A percentile compares a stretch with the other conserved stretches of the same genome.
phyloP scores from a whole-genome alignment of 1,140 invertebrate species.

The Eufriesea mexicana region DNA sequence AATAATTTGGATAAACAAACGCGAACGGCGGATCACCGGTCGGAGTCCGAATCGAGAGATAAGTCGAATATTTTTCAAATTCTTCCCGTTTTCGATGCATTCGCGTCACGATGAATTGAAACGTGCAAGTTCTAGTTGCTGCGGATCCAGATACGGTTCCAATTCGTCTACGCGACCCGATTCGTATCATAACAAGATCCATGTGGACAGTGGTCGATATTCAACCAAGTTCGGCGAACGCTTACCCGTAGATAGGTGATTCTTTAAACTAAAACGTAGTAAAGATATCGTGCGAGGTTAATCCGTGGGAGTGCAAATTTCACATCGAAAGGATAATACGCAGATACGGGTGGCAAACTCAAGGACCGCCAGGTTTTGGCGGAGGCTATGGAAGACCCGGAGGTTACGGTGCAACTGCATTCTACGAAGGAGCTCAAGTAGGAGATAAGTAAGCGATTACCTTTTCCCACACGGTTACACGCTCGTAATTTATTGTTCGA shows the following conservation, averaged over 20 bases:
- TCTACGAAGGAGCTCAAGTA: slow-evolving; percentile 41
- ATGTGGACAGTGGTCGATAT: slow-evolving; percentile 54
- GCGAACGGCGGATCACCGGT: slow-evolving; percentile 47
- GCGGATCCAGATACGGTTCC: slow-evolving; percentile 62
- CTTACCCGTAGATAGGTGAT: slow-evolving; percentile 66
- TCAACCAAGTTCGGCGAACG: slow-evolving; percentile 58
- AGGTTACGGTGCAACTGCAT: slow-evolving; percentile 17
- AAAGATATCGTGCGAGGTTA: not conserved
- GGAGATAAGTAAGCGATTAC: slow-evolving; percentile 51
- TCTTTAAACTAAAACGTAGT: not conserved
- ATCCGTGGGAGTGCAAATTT: not conserved
- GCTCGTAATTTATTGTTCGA: no score
- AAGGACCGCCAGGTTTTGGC: slow-evolving; percentile 26
- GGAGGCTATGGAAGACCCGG: slow-evolving; percentile 20
- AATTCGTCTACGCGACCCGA: slow-evolving; percentile 54
- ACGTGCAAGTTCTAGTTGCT: slow-evolving; percentile 69
- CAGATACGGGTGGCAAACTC: slow-evolving; percentile 61
- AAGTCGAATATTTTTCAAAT: slow-evolving; percentile 54
- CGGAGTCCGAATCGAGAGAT: slow-evolving; percentile 60
- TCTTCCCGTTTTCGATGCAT: not conserved
- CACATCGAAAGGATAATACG: not conserved
- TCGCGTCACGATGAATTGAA: slow-evolving; percentile 42
- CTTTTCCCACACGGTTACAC: no score
- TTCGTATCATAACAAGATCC: slow-evolving; percentile 39
- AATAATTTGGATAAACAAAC: slow-evolving; percentile 57